Evolutionary conservation across 37 sponge, comb jelly and placozoan genomes (phyloP).

Genomic region (Chondrilla cf. caribensis): DNA sequence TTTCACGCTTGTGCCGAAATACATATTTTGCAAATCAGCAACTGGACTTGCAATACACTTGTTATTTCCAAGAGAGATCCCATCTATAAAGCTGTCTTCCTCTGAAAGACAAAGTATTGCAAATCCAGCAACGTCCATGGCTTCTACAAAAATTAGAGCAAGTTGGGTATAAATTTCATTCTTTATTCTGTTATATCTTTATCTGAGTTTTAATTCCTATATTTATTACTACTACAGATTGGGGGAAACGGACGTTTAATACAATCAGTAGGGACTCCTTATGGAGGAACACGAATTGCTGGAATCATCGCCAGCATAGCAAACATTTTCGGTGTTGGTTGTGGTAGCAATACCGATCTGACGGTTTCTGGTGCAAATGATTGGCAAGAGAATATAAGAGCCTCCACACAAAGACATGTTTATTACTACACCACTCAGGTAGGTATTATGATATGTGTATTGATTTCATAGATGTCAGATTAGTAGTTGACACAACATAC

Average conservation of each 20-base stretch:
- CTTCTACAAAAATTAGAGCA: too few species aligned
- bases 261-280: constrained; percentile 10
- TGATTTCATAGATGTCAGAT: too few species aligned
- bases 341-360: not conserved
- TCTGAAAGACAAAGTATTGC: too few species aligned
- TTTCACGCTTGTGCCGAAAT: too few species aligned
- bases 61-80: too few species aligned
- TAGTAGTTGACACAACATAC: too few species aligned
- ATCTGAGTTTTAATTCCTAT: not conserved
- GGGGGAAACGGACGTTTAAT: not conserved
- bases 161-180: too few species aligned
- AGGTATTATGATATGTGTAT: not conserved
- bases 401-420: not conserved
- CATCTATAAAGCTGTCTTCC: too few species aligned
- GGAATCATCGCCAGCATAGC: not conserved
- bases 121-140: too few species aligned
- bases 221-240: not conserved
- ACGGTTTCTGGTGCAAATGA: not conserved
- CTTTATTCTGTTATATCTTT: not conserved
- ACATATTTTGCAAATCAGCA: too few species aligned
- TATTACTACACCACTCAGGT: constrained; percentile 14
- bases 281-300: not conserved
- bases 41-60: too few species aligned
- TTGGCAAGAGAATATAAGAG: not conserved
- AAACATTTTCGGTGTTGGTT: not conserved